A percentile compares a stretch with the other conserved stretches of the same genome.
Conservation (phyloP, 2,113 vertebrate species). For the Amphilophus citrinellus region DNA sequence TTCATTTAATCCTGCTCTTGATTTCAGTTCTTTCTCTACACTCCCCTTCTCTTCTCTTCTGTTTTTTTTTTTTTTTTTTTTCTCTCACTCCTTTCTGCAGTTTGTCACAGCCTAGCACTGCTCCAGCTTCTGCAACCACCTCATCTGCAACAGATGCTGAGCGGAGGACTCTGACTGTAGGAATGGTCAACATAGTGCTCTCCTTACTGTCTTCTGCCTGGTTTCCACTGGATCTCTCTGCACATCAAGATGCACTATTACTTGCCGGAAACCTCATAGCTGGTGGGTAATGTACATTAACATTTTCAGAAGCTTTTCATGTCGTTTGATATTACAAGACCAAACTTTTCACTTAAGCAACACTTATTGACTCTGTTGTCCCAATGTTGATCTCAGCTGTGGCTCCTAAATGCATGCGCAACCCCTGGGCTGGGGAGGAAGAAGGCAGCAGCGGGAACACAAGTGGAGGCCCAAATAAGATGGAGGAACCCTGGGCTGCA, state of each 20-base stretch:
- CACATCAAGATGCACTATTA: slow-evolving; percentile 94
- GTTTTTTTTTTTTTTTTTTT: not conserved
- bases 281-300: slow-evolving; percentile 76
- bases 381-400: slow-evolving; percentile 81
- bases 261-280: slow-evolving; percentile 93
- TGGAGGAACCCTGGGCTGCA: slow-evolving; percentile 93
- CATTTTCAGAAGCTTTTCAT: not conserved
- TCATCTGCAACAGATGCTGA: slow-evolving; percentile 76
- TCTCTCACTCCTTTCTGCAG: slow-evolving; percentile 80
- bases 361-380: not conserved
- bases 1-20: not conserved
- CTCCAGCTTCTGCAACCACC: slow-evolving; percentile 50
- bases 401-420: slow-evolving; percentile 92
- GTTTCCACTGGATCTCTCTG: slow-evolving; percentile 96
- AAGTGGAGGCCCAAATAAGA: slow-evolving; percentile 79
- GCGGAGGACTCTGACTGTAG: slow-evolving; percentile 86
- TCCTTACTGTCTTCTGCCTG: slow-evolving; percentile 94
- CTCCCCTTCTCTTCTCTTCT: not conserved
- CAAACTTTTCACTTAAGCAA: not conserved
- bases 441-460: slow-evolving; percentile 78
- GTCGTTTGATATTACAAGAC: not conserved
- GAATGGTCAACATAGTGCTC: slow-evolving; percentile 90
- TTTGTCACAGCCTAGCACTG: slow-evolving; percentile 81
- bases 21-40: not conserved
- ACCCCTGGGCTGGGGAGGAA: slow-evolving; percentile 90